Base-by-base conservation (phyloP, 2,113 vertebrate genomes). In the Condylura cristata region DNA sequence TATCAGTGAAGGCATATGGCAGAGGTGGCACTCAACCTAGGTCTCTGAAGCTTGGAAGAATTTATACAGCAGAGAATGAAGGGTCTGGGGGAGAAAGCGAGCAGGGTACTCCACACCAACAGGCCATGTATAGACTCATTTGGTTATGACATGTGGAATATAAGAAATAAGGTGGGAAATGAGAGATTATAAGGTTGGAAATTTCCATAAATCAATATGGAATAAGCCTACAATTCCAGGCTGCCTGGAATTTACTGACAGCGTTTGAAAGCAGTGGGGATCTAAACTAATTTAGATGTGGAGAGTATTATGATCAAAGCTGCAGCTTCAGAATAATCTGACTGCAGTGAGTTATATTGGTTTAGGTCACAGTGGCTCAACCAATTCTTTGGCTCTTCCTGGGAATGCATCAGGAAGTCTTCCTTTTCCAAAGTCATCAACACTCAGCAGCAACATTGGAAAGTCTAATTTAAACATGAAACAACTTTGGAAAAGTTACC, bases 401-500 rank as follows among this genome's bases (percentile, higher is more conserved):
- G 53, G 72, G 58, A 24, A 78, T 79, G 18, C 7, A 39, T 37
- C 22, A 78, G 46, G 6, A 75, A 70, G 46, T 8, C 34, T 14
- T 78, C 46, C 26, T 71, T 81, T 5, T n/a, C 39, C 28, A 48
- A 63, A 58, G 28, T 74, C 46, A 95, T 34, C 13, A 84, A 32
- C 16, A 74, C 4, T 41, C 75, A 68, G 3, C 8, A 28, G 14
- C 24, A 89, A 26, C 65, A 53, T 1, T 89, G n/a, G 44, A 85
- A 94, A 92, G 72, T 30, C 30, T 78, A 89, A 37, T n/a, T 8
- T 86, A 37, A 71, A 83, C 24, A 44, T 72, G 39, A 8, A 91
- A 78, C 46, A 90, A 88, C n/a, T 87, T 30, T 74, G 65, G 79
- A 85, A 93, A 87, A 91, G 32, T 79, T 65, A 66, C 32, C 30